Base-by-base conservation (phyloP, 2,797 vertebrate species). In the Cirrhinus mrigala region DNA sequence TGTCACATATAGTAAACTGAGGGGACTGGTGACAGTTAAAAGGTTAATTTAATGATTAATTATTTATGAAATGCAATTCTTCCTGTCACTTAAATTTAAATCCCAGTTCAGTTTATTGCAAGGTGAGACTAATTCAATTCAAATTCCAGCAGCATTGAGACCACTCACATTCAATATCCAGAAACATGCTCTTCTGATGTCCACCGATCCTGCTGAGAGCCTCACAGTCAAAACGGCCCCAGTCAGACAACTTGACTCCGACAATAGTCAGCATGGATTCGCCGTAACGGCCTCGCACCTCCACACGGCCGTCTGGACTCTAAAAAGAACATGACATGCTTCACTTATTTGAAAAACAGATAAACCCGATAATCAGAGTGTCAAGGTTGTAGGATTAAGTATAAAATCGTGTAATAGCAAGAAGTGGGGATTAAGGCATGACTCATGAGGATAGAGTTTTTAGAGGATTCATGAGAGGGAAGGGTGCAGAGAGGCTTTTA, bases 131-230 rank as follows among this genome's bases (percentile, higher is more conserved):
- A 29, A 29, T 66, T 50, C 18, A 48, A 50, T 75, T 50, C 14
- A 50, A 54, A 22, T 71, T 24, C 22, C 22, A 46, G 27, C 7
- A 75, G 22, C 48, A 54, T 69, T 73, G 46, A 54, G 44, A 24
- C 46, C 58, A 81, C 98, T 97, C 94, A 99, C 98, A 99, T 94
- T 99, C 98, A 83, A 99, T 97, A 93, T 99, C 97, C 91, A 99
- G 96, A 89, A 96, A 98, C 97, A 99, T 98, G 97, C 97, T 99
- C 94, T 98, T 99, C 94, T 99, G 97, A 89, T 99, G 98, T 37
- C 97, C 97, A 90, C 98, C 98, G 87, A 99, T 99, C 91, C 97
- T 95, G 91, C 98, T 99, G 52, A 97, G 96, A 0, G 98, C 98
- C 91, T 99, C 98, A 79, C 98, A 99, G 96, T 99, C 97, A n/a